phyloP scores from a whole-genome alignment of 1,140 invertebrate genomes.

The Bombus consobrinus region DNA sequence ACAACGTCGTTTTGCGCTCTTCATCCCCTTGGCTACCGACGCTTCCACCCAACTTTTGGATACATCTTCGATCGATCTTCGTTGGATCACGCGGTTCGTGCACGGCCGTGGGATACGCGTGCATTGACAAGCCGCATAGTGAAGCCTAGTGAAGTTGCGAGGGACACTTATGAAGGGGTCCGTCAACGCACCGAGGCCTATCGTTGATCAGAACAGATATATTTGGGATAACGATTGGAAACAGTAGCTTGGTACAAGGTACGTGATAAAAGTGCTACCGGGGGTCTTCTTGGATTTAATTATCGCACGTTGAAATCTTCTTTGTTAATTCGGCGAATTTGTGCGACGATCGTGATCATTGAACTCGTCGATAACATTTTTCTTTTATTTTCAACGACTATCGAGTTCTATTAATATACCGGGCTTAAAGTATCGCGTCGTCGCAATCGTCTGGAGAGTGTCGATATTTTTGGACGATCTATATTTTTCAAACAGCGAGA shows the following conservation, averaged over 20 bases:
- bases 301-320: background rate
- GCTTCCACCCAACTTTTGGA: background rate
- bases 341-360: background rate
- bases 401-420: background rate
- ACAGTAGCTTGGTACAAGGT: slow-evolving; percentile 72
- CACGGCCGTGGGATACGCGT: slow-evolving; percentile 21
- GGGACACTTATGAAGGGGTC: slow-evolving; percentile 78
- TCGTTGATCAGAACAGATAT: slow-evolving; percentile 71
- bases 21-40: too few relatives aligned
- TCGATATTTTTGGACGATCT: background rate
- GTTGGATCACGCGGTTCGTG: background rate
- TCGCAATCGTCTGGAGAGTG: background rate
- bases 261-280: slow-evolving; percentile 16
- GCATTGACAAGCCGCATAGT: slow-evolving; percentile 40
- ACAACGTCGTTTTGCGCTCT: background rate
- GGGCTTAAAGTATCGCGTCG: background rate
- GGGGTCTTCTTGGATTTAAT: background rate
- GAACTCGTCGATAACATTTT: background rate
- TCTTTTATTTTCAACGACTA: background rate
- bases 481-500: background rate
- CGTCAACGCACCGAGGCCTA: slow-evolving; percentile 68
- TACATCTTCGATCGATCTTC: background rate
- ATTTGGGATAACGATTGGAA: slow-evolving; percentile 80
- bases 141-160: slow-evolving; percentile 49
- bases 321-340: too few relatives aligned